A percentile compares a stretch with the other conserved stretches of the same genome.
phyloP scores from a whole-genome alignment of 30 jellyfish, hydroid and myxozoan genomes.

The Clytia hemisphaerica region DNA sequence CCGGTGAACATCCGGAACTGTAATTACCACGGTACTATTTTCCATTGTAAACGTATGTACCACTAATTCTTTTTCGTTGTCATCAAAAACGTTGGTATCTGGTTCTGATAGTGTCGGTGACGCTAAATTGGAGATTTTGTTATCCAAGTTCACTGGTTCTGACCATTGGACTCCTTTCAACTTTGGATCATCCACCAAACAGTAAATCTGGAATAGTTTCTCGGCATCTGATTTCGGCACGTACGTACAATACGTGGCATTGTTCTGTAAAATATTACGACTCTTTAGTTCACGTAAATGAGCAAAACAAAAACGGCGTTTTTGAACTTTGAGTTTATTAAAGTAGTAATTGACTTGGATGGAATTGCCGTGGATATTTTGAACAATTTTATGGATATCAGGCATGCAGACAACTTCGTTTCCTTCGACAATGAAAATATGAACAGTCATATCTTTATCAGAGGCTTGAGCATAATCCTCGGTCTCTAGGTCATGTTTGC shows the following conservation, averaged over 20 bases:
- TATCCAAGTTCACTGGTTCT: conserved; percentile 64
- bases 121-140: conserved; percentile 11
- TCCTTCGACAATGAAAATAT: conserved; percentile 84
- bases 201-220: conserved; percentile 81
- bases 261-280: conserved; percentile 73
- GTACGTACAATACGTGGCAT: conserved; percentile 95
- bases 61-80: conserved; percentile 23
- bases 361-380: conserved; percentile 88
- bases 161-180: conserved; percentile 72
- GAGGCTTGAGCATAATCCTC: neutral
- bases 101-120: conserved; percentile 15
- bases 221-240: conserved; percentile 92
- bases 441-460: conserved; percentile 53
- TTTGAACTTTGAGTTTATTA: conserved; percentile 79
- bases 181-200: conserved; percentile 86
- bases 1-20: conserved; percentile 95
- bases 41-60: conserved; percentile 72
- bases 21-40: conserved; percentile 66
- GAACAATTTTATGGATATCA: conserved; percentile 85
- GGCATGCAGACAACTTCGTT: conserved; percentile 98
- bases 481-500: neutral
- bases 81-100: conserved; percentile 8
- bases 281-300: conserved; percentile 86
- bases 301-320: conserved; percentile 93
- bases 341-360: conserved; percentile 89